Evolutionary conservation across 35 echinoderm and acorn worm genomes (phyloP).

Genomic region (Acanthaster planci): DNA sequence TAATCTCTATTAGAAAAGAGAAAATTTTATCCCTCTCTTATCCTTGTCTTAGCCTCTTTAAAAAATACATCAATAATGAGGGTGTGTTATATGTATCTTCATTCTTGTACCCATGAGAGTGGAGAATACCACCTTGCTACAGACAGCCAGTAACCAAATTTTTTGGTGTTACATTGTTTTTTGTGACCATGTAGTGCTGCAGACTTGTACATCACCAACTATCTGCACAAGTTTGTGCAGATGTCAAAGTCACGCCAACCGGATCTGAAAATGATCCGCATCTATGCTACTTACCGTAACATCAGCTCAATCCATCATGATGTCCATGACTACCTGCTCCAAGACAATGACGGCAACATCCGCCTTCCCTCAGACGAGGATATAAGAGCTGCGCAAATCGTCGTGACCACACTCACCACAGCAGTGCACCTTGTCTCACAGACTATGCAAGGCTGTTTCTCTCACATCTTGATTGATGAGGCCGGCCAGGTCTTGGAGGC

Average conservation of each 20-base stretch:
- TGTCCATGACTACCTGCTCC: slow-evolving; percentile 46
- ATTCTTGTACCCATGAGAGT: too few relatives aligned
- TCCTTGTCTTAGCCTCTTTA: too few relatives aligned
- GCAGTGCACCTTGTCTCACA: slow-evolving; percentile 40
- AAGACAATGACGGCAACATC: slow-evolving; percentile 26
- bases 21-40: too few relatives aligned
- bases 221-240: slow-evolving; percentile 51
- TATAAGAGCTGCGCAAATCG: slow-evolving; percentile 24
- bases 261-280: slow-evolving; percentile 23
- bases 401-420: slow-evolving; percentile 66
- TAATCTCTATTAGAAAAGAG: background rate
- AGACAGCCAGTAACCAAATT: too few relatives aligned
- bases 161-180: too few relatives aligned
- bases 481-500: slow-evolving; percentile 81
- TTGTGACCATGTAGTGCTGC: slow-evolving; percentile 69
- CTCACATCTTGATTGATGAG: slow-evolving; percentile 81
- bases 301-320: slow-evolving; percentile 33
- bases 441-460: slow-evolving; percentile 41
- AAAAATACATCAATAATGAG: too few relatives aligned
- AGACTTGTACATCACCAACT: slow-evolving; percentile 77
- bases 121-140: too few relatives aligned
- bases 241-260: too few relatives aligned
- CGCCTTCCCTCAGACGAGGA: slow-evolving; percentile 30
- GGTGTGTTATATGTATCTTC: too few relatives aligned
- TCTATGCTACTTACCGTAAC: slow-evolving; percentile 54